Evolutionary conservation across 2,888 invertebrate genomes (phyloP).

Genomic region (Drosophila paramelanica): DNA sequence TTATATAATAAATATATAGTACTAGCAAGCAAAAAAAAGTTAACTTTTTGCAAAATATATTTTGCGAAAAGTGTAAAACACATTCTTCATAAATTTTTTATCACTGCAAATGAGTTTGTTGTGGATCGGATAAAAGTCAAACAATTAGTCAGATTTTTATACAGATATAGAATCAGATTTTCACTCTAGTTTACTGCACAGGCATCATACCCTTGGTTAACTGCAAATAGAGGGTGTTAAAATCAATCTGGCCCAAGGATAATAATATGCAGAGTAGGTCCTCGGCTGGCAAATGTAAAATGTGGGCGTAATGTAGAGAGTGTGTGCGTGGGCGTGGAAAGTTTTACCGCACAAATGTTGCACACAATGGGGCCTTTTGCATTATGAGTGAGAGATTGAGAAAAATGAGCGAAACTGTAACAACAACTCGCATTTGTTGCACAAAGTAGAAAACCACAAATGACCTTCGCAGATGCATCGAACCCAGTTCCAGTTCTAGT

Average conservation of each 20-base stretch:
- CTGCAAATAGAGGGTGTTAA: constrained; percentile 12
- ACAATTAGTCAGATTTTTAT: too few relatives aligned
- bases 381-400: constrained; percentile 48
- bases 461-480: constrained; percentile 35
- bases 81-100: too few relatives aligned
- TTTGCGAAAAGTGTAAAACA: too few relatives aligned
- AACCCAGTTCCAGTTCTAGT: constrained; percentile 27
- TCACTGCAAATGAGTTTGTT: too few relatives aligned
- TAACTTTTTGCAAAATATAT: too few relatives aligned
- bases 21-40: too few relatives aligned
- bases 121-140: too few relatives aligned
- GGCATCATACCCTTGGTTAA: neutral
- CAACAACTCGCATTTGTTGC: constrained; percentile 12
- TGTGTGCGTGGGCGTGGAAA: constrained; percentile 8
- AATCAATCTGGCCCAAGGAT: constrained; percentile 78
- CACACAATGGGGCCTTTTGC: constrained; percentile 43
- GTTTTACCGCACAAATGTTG: constrained; percentile 35
- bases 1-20: too few relatives aligned
- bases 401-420: constrained; percentile 15
- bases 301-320: constrained; percentile 6
- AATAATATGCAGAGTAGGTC: constrained; percentile 40
- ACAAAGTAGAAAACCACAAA: neutral
- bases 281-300: constrained; percentile 30
- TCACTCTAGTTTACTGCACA: neutral
- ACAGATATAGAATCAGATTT: neutral